Base-by-base conservation (phyloP, 2,888 invertebrate species). In the Thymelicus sylvestris region DNA sequence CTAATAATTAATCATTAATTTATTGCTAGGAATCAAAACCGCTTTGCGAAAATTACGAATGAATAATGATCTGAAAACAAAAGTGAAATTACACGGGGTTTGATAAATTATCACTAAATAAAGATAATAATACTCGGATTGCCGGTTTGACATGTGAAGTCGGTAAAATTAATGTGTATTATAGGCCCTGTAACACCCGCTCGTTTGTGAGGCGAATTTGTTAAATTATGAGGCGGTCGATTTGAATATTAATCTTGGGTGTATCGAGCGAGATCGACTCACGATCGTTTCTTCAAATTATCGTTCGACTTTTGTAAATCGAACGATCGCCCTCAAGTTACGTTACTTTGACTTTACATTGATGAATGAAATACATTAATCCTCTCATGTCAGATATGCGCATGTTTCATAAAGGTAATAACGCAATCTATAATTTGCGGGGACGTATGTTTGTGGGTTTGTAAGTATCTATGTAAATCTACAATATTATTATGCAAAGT, bases 131-230 rank as follows among this genome's bases (percentile, higher is more conserved):
- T 84, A 85, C 82, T 84, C 76, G 86, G 86, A 93, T 91, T 89
- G 89, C 82, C 74, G 81, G 90, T 91, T 92, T 93, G 93, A 92
- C 92, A 92, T 87, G 92, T 80, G 87, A 86, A 89, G 88, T 86
- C 84, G 83, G 78, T 80, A 74, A 89, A 88, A 93, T 92, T 91
- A 89, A 93, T 93, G 92, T 89, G 84, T 92, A 92, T 93, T 93
- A 92, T 89, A 91, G 92, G 87, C 83, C 80, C 75, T 80, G 80
- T 76, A 81, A 86, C 87, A 86, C 83, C 88, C 87, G 88, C 85
- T 89, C 86, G 88, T 87, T 88, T 86, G 85, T 88, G 82, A 81
- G 77, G 87, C 83, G 86, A 92, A 91, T 92, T 92, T 90, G 88
- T 89, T 83, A 90, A 91, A 92, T 93, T 92, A 92, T 89, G 88